These are phyloP conservation scores for Myoxocephalus aenaeus DNA, from an alignment of 2,797 vertebrate species.

Conservation along the genomic window DNA sequence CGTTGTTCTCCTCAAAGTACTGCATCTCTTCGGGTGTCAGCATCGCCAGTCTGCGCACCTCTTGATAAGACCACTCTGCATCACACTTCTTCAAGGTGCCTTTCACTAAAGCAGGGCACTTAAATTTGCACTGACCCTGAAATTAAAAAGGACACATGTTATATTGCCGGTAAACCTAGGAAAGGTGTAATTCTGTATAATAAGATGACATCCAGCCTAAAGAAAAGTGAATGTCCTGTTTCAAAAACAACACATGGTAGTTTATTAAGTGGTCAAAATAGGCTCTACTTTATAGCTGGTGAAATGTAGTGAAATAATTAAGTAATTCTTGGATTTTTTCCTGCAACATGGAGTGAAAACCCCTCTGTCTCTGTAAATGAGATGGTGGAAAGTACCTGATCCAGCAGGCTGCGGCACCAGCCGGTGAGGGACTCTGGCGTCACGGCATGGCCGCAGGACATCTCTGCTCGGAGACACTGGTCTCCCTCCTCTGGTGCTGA, in stretches of 20 bases:
- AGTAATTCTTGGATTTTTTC: neutral
- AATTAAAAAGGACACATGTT: conserved; percentile 7
- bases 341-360: neutral
- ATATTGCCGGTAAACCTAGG: neutral
- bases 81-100: conserved; percentile 53
- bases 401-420: conserved; percentile 80
- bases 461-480: conserved; percentile 62
- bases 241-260: neutral
- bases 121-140: conserved; percentile 77
- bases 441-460: conserved; percentile 83
- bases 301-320: too few species aligned
- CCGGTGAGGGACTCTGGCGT: conserved; percentile 78
- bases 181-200: neutral
- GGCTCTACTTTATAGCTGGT: too few species aligned
- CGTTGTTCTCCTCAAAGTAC: conserved; percentile 79
- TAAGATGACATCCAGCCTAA: neutral
- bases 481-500: conserved; percentile 77
- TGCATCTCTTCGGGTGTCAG: conserved; percentile 76
- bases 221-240: neutral
- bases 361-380: neutral
- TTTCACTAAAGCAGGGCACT: conserved; percentile 68
- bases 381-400: conserved; percentile 67
- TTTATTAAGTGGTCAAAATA: neutral
- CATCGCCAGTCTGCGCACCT: conserved; percentile 78
- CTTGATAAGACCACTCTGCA: conserved; percentile 70